A percentile compares a stretch with the other conserved stretches of the same genome.
phyloP scores from a whole-genome alignment of 2,797 vertebrate species.

The Eulemur mongoz region DNA sequence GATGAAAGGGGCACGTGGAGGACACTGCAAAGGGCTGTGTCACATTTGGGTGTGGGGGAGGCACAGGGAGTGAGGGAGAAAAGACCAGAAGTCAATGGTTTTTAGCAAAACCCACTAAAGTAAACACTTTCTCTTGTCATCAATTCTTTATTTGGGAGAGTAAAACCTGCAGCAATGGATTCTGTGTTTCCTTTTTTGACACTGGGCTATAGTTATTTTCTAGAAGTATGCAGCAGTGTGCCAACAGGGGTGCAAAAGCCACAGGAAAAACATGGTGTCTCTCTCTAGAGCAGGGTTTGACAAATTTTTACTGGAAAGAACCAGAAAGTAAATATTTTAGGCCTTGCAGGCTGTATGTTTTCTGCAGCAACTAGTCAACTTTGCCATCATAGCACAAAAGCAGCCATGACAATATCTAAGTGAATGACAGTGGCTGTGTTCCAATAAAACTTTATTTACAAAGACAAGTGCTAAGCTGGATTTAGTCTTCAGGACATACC shows the following conservation, averaged over 20 bases:
- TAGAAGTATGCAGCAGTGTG: neutral
- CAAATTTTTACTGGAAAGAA: neutral
- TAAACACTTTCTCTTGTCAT: neutral
- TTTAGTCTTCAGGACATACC: neutral
- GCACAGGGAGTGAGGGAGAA: neutral
- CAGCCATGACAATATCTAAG: neutral
- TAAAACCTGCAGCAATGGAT: neutral
- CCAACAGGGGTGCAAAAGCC: neutral
- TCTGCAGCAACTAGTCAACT: neutral
- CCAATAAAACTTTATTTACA: neutral
- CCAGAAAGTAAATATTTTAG: neutral
- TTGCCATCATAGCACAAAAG: neutral
- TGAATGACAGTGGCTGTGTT: neutral
- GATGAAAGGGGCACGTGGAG: too few relatives aligned
- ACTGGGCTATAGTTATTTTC: neutral
- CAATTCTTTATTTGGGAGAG: neutral
- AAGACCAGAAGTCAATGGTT: neutral
- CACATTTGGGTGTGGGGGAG: neutral
- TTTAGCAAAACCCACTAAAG: neutral
- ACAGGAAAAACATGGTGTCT: neutral
- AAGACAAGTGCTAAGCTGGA: neutral
- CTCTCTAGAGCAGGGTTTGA: neutral
- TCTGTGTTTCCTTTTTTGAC: neutral
- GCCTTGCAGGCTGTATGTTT: neutral
- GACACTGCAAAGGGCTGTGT: neutral